These are phyloP conservation scores for Acholoe squamosa DNA, from an alignment of 2,888 invertebrate genomes.

Conservation along the genomic window DNA sequence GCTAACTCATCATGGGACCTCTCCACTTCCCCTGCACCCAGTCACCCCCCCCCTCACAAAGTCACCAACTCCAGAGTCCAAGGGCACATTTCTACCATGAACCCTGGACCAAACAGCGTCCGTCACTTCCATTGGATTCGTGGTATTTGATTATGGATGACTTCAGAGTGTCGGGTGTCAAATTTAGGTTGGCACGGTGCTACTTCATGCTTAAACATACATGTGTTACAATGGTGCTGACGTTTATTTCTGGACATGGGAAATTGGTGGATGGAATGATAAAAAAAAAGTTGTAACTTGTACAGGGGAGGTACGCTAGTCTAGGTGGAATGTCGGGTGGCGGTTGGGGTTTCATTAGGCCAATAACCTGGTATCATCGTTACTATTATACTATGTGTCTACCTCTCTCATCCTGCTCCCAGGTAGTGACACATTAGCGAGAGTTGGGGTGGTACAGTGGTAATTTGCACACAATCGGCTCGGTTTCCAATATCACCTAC, in stretches of 20 bases:
- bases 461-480: slow-evolving; percentile 53
- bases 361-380: background rate
- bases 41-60: background rate
- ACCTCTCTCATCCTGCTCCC: no score
- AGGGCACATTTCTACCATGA: background rate
- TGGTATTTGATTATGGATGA: slow-evolving; percentile 38
- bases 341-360: background rate
- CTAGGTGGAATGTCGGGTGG: no score
- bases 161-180: background rate
- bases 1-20: background rate
- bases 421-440: no score
- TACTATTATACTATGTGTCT: no score
- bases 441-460: background rate
- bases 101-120: background rate
- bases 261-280: background rate
- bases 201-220: no score
- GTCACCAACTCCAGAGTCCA: background rate
- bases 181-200: background rate
- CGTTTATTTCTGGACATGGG: no score
- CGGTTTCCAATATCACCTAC: slow-evolving; percentile 25
- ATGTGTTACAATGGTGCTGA: no score
- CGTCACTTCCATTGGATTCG: background rate
- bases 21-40: background rate
- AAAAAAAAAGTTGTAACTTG: no score
- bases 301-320: no score